Conservation (phyloP, 1,140 invertebrate genomes). For the Gonioctena quinquepunctata region DNA sequence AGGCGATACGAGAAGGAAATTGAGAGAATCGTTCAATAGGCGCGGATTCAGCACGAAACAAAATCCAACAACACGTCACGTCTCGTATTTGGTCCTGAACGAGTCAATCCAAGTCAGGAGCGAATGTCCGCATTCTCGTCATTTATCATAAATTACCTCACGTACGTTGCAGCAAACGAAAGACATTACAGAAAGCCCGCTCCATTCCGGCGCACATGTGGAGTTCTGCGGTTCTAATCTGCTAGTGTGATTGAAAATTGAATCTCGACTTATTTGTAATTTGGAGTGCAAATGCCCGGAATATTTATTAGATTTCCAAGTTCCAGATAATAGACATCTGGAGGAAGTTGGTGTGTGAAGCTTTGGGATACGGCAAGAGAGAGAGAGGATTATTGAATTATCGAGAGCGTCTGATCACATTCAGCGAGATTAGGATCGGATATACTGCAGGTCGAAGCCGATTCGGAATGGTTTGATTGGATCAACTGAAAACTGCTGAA, state of each 20-base stretch:
- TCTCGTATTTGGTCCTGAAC: too few species aligned
- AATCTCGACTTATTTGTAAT: background rate
- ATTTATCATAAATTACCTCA: background rate
- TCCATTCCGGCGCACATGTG: background rate
- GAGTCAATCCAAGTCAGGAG: background rate
- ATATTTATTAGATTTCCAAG: conserved; percentile 1
- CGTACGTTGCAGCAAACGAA: background rate
- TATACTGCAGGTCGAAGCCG: background rate
- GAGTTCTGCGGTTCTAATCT: background rate
- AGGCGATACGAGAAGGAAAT: too few species aligned
- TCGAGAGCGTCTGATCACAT: background rate
- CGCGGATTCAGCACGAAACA: too few species aligned
- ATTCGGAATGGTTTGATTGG: background rate
- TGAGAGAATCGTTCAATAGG: too few species aligned
- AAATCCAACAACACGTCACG: too few species aligned
- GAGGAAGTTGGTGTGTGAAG: background rate
- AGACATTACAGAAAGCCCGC: background rate
- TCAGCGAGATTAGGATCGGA: background rate
- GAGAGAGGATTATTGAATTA: background rate
- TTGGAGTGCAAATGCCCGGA: background rate
- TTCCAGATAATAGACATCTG: background rate
- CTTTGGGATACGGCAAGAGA: background rate
- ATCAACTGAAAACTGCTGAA: too few species aligned
- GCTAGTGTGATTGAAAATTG: background rate
- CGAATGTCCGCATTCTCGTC: background rate